Evolutionary conservation across 35 echinoderm and acorn worm species (phyloP).

Genomic region (Apostichopus parvimensis): DNA sequence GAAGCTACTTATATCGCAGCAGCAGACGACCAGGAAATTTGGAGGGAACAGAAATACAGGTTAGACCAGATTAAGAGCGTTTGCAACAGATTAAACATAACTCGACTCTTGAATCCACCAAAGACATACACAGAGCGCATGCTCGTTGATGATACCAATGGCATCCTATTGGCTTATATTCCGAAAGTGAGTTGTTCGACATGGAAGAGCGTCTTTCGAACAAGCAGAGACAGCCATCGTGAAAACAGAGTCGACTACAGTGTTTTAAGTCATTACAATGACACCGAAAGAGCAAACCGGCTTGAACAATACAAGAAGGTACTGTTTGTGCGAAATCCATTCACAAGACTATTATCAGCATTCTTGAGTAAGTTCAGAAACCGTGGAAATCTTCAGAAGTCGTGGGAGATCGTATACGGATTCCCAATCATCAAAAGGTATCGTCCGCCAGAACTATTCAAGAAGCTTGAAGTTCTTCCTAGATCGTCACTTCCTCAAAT

Average conservation of each 20-base stretch:
- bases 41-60: neutral
- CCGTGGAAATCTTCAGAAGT: neutral
- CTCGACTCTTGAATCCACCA: neutral
- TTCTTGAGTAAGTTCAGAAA: constrained; percentile 79
- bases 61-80: neutral
- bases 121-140: neutral
- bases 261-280: neutral
- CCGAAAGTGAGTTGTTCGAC: constrained; percentile 77
- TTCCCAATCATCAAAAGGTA: constrained; percentile 52
- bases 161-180: constrained; percentile 67
- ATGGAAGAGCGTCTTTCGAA: constrained; percentile 62
- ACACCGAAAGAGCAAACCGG: constrained; percentile 23
- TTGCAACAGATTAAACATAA: neutral
- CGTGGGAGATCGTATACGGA: constrained; percentile 60
- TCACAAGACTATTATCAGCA: constrained; percentile 63
- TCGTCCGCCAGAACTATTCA: neutral
- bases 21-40: neutral
- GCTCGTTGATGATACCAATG: constrained; percentile 57
- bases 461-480: neutral
- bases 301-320: constrained; percentile 67
- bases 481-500: neutral
- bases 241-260: neutral
- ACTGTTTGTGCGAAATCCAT: constrained; percentile 76
- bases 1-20: too few relatives aligned
- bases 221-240: neutral